Evolutionary conservation across 2,888 invertebrate species (phyloP).

Genomic region (Tetragonisca angustula): DNA sequence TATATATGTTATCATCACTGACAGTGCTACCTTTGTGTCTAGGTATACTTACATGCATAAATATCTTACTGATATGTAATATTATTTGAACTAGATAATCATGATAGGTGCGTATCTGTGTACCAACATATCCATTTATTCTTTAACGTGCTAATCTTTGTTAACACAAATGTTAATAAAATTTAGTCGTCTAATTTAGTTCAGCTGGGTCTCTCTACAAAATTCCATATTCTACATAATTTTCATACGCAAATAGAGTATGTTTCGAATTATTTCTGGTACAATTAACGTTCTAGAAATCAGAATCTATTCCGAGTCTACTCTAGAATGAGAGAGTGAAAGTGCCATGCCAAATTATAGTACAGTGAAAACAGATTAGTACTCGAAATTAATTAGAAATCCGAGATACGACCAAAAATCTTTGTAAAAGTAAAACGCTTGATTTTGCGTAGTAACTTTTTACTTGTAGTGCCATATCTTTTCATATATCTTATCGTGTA

Average conservation of each 20-base stretch:
- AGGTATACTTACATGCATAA: neutral
- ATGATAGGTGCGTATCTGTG: neutral
- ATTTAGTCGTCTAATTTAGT: neutral
- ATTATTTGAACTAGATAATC: conserved; percentile 5
- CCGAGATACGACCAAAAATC: no score
- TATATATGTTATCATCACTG: neutral
- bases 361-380: conserved; percentile 34
- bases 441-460: no score
- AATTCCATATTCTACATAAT: conserved; percentile 21
- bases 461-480: no score
- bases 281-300: conserved; percentile 63
- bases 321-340: conserved; percentile 30
- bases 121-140: neutral
- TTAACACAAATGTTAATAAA: neutral
- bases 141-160: neutral
- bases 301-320: conserved; percentile 60
- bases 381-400: no score
- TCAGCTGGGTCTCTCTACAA: neutral
- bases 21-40: neutral
- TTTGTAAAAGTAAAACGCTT: no score
- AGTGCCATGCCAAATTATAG: conserved; percentile 40
- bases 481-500: no score
- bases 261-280: conserved; percentile 63
- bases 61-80: no score
- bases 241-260: conserved; percentile 23